These are phyloP conservation scores for Zapus hudsonius DNA, from an alignment of 2,113 vertebrate species.

Conservation along the genomic window DNA sequence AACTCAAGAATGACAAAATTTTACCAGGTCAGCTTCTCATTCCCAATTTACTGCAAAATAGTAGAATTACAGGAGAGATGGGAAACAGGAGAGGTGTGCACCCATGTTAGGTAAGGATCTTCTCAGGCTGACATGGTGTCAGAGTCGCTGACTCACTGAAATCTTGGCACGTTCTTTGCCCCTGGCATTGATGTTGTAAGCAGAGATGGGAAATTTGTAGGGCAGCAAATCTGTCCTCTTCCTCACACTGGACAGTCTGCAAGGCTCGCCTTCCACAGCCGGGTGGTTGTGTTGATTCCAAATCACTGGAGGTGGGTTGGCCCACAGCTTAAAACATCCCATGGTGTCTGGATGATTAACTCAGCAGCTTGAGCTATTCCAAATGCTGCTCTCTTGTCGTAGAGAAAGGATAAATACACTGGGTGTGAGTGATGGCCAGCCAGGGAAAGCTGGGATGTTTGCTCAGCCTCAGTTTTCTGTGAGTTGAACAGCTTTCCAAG, in stretches of 20 bases:
- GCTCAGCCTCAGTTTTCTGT: constrained; percentile 75
- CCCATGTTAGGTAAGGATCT: constrained; percentile 19
- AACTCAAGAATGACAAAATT: not conserved
- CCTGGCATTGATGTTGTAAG: constrained; percentile 77
- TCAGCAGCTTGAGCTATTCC: constrained; percentile 81
- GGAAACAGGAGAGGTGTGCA: constrained; percentile 14
- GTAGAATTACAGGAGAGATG: constrained; percentile 15
- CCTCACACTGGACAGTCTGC: not conserved
- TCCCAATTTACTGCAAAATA: constrained; percentile 30
- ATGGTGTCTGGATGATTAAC: constrained; percentile 80
- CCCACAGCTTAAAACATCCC: constrained; percentile 68
- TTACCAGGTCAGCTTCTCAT: not conserved
- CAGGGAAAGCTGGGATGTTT: constrained; percentile 73
- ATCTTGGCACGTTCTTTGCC: constrained; percentile 68
- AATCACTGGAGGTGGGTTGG: constrained; percentile 46
- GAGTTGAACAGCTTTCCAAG: constrained; percentile 72
- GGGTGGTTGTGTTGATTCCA: constrained; percentile 35
- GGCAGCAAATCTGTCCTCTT: not conserved
- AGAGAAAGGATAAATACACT: constrained; percentile 84
- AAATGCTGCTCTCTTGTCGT: constrained; percentile 83
- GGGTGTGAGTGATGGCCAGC: constrained; percentile 84
- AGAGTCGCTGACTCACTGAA: not conserved
- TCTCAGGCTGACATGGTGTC: not conserved
- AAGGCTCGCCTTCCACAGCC: constrained; percentile 44
- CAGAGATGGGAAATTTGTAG: constrained; percentile 75